Conservation (phyloP, 2,113 vertebrate genomes). For the Oryzias javanicus region DNA sequence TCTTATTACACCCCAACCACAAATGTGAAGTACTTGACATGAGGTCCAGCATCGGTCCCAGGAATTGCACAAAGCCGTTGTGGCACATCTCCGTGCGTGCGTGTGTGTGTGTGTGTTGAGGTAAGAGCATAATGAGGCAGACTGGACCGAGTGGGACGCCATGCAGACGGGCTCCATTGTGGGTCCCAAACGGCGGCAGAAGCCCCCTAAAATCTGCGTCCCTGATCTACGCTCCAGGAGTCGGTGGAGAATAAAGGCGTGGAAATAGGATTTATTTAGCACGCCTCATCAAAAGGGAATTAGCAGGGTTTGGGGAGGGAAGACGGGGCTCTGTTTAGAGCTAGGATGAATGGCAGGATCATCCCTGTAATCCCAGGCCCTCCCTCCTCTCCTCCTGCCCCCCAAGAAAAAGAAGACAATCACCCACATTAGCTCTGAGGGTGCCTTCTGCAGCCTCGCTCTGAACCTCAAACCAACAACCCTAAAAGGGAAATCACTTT, state of each 20-base stretch:
- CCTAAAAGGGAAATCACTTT: conserved; percentile 39
- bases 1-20: conserved; percentile 37
- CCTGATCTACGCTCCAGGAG: conserved; percentile 88
- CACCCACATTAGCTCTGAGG: conserved; percentile 62
- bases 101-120: conserved; percentile 62
- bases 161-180: conserved; percentile 73
- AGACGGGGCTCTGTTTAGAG: conserved; percentile 79
- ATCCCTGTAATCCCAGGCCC: conserved; percentile 73
- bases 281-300: conserved; percentile 86
- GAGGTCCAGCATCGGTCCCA: conserved; percentile 64
- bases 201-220: conserved; percentile 81
- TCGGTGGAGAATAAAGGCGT: conserved; percentile 82
- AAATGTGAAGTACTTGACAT: conserved; percentile 62
- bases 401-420: conserved; percentile 53
- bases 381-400: conserved; percentile 42
- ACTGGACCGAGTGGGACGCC: conserved; percentile 58
- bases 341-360: conserved; percentile 77
- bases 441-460: conserved; percentile 47
- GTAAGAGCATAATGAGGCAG: conserved; percentile 70
- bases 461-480: conserved; percentile 44
- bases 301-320: conserved; percentile 82
- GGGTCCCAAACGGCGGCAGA: conserved; percentile 69
- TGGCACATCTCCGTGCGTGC: conserved; percentile 35
- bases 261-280: conserved; percentile 90
- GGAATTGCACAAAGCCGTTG: conserved; percentile 61